Evolutionary conservation across 2,113 vertebrate species (phyloP), one percentile per base, ranked within the genome.

Genomic region (Cynoglossus semilaevis): DNA sequence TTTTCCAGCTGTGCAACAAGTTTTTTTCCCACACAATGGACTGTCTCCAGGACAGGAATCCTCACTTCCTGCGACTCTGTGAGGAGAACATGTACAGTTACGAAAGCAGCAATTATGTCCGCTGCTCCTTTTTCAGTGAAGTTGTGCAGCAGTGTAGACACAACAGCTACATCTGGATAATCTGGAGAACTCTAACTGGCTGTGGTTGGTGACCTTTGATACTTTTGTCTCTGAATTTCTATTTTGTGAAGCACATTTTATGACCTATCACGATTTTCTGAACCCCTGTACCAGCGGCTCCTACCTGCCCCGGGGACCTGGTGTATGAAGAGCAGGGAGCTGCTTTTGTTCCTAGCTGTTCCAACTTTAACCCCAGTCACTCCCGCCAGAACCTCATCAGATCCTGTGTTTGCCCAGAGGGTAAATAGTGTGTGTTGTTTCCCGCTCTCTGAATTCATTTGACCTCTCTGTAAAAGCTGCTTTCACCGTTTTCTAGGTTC

Each of bases 341-440:
- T 0, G 59, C 89, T 17, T 86, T 82, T 50, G 50, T 76, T 15
- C 77, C 84, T 4, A 88, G 80, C 48, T 92, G 91, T 66, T 87
- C 85, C 48, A 83, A 74, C 52, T 87, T 66, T 4, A 54, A 59
- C 5, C 54, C 64, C 45, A 59, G 35, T 46, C 14, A 40, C 12
- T 22, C 17, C 49, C 19, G 9, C 40, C 60, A 53, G 10, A 60
- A 72, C 0, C 13, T 61, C 2, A 78, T 59, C 50, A 77, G 64
- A 44, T 66, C 90, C 29, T 92, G 90, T 49, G 37, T 80, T 49
- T 91, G 89, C 48, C 65, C 81, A 44, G 0, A 10, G 3, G 87
- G 90, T 90, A 37, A 67, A 67, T 11, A 15, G 15, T 7, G 1
- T 14, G 5, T 16, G 13, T 2, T 6, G 1, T 38, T 36, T 15